Conservation (phyloP, 2,113 vertebrate genomes). For the Maccullochella peelii region DNA sequence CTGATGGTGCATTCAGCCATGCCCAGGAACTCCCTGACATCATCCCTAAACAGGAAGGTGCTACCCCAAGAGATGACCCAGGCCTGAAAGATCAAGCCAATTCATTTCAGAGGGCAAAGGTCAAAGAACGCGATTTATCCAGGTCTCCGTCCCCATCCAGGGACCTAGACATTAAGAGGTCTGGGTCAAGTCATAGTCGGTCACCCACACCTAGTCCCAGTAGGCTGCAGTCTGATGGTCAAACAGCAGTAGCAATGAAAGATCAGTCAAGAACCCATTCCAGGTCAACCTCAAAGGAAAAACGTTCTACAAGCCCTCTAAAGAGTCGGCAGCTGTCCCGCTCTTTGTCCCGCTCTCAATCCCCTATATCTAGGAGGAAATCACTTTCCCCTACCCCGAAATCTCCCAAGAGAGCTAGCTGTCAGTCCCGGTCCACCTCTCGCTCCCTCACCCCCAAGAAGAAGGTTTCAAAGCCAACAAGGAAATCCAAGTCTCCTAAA, state of each 20-base stretch:
- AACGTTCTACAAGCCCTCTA: slow-evolving; percentile 55
- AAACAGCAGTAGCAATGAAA: slow-evolving; percentile 30
- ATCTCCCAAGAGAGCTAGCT: slow-evolving; percentile 52
- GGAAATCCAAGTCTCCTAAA: slow-evolving; percentile 80
- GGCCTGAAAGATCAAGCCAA: slow-evolving; percentile 72
- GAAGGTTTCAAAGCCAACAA: slow-evolving; percentile 77
- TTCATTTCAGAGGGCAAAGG: slow-evolving; percentile 77
- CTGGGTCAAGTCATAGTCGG: slow-evolving; percentile 69
- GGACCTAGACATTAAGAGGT: slow-evolving; percentile 57
- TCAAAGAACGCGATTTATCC: slow-evolving; percentile 81
- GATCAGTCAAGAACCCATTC: slow-evolving; percentile 60
- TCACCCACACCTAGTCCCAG: slow-evolving; percentile 67
- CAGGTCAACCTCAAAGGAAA: slow-evolving; percentile 66
- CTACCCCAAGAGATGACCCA: slow-evolving; percentile 73
- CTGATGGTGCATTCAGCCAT: slow-evolving; percentile 74
- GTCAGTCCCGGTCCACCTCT: slow-evolving; percentile 68
- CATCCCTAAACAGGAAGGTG: slow-evolving; percentile 82
- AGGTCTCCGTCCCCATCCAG: slow-evolving; percentile 72
- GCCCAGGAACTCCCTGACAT: slow-evolving; percentile 85
- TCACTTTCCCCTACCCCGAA: slow-evolving; percentile 50
- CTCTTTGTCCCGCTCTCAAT: slow-evolving; percentile 67
- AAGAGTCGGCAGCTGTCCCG: slow-evolving; percentile 62
- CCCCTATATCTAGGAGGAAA: slow-evolving; percentile 72
- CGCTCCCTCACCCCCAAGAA: slow-evolving; percentile 75
- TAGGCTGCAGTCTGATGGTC: slow-evolving; percentile 42